Evolutionary conservation across 2,888 invertebrate species (phyloP).

Genomic region (Melieria omissa): DNA sequence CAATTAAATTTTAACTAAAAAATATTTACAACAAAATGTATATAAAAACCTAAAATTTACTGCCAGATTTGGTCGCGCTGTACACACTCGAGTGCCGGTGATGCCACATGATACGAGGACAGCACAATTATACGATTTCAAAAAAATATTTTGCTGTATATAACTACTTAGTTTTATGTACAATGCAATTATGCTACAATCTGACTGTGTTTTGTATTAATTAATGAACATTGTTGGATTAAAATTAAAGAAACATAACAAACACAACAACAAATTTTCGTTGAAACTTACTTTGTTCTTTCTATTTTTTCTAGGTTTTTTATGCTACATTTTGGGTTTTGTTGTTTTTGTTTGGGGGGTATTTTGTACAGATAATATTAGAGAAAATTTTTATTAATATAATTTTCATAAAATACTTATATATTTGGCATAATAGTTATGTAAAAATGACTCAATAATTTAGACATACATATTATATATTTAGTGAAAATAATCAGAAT

Average conservation of each 20-base stretch:
- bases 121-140: no score
- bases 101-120: no score
- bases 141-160: no score
- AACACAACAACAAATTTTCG: slow-evolving; percentile 1
- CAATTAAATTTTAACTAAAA: no score
- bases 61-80: no score
- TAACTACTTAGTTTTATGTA: no score
- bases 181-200: slow-evolving; percentile 4
- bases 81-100: no score
- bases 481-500: no score
- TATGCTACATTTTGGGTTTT: slow-evolving; percentile 49
- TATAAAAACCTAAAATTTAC: not conserved
- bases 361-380: slow-evolving; percentile 28
- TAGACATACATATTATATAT: no score
- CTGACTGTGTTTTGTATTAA: not conserved
- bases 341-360: slow-evolving; percentile 4
- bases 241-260: slow-evolving; percentile 16
- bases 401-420: not conserved
- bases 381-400: slow-evolving; percentile 26
- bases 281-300: slow-evolving; percentile 57
- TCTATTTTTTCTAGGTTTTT: slow-evolving; percentile 56
- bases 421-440: not conserved
- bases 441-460: no score
- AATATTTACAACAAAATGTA: not conserved
- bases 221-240: not conserved